phyloP scores from a whole-genome alignment of 2,888 invertebrate species.

The Eupithecia inturbata region DNA sequence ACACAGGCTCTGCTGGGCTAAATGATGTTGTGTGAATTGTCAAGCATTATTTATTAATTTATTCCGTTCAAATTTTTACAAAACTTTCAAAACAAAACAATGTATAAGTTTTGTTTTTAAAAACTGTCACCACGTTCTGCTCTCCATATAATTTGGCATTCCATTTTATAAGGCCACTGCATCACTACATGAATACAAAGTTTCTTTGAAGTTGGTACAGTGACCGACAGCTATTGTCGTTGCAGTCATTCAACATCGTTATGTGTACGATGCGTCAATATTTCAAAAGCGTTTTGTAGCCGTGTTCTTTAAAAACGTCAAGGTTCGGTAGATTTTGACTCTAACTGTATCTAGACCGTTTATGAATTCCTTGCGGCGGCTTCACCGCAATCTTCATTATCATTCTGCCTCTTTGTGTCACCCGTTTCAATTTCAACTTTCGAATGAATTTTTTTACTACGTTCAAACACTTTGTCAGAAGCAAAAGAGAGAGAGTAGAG shows the following conservation, averaged over 20 bases:
- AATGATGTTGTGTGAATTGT: no score
- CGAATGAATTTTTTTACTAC: background rate
- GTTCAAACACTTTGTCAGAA: background rate
- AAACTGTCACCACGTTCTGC: background rate
- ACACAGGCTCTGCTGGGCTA: no score
- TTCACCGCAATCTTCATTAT: conserved; percentile 52
- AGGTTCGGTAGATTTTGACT: background rate
- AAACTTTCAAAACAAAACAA: background rate
- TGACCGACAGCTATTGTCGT: background rate
- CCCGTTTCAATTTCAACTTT: conserved; percentile 4
- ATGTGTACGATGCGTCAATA: background rate
- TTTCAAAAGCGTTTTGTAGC: background rate
- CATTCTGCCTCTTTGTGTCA: conserved; percentile 45
- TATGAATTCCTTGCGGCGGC: conserved; percentile 47
- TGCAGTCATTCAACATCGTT: background rate
- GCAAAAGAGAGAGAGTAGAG: background rate
- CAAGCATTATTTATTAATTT: background rate
- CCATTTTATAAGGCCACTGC: background rate
- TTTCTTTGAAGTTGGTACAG: background rate
- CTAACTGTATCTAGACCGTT: background rate
- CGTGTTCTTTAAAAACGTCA: background rate
- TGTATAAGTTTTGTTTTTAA: background rate
- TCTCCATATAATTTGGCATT: background rate
- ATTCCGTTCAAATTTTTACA: background rate
- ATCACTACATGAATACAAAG: no score